Evolutionary conservation across 2,113 vertebrate species (phyloP), one percentile per base, ranked within the genome.

Genomic region (Sturnus vulgaris): DNA sequence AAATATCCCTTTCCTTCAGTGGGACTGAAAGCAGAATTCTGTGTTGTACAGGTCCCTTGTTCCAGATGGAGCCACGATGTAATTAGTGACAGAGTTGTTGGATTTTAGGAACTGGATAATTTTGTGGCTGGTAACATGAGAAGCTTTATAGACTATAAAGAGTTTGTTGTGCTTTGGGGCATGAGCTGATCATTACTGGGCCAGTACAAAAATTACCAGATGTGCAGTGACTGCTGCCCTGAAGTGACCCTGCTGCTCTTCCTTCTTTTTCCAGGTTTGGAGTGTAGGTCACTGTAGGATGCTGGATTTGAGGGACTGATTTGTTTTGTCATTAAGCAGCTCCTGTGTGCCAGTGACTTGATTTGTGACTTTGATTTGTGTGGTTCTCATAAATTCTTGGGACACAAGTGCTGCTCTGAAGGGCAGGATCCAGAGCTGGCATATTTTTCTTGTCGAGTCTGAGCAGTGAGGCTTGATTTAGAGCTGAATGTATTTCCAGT

Each of bases 71-170:
- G 71, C 91, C 82, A 61, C 39, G 3, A 3, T 46, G 39, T 81
- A 88, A 88, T 95, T 95, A 96, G 90, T 63, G 85, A 64, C 78
- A 44, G 91, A 77, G 75, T 19, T 59, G 63, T 57, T 91, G 79
- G 75, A 44, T 92, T 95, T 96, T 75, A 88, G 85, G 73, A 81
- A 70, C 93, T 81, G 82, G 68, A 30, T 95, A 73, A 88, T 95
- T 88, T 90, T 66, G 88, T 90, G 90, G 85, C 82, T 66, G 79
- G 50, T 94, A 86, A 33, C 47, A 40, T 44, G 85, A 90, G 65
- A 88, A 82, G 39, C 64, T 96, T 92, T 94, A 93, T 66, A 71
- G 94, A 49, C 89, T 91, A 15, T 91, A 89, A 96, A 91, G 90
- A 87, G 63, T 95, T 94, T 82, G 79, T 88, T 90, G n/a, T 37